Evolutionary conservation across 2,888 invertebrate species (phyloP), one percentile per base, ranked within the genome.

Genomic region (Charanyca ferruginea): DNA sequence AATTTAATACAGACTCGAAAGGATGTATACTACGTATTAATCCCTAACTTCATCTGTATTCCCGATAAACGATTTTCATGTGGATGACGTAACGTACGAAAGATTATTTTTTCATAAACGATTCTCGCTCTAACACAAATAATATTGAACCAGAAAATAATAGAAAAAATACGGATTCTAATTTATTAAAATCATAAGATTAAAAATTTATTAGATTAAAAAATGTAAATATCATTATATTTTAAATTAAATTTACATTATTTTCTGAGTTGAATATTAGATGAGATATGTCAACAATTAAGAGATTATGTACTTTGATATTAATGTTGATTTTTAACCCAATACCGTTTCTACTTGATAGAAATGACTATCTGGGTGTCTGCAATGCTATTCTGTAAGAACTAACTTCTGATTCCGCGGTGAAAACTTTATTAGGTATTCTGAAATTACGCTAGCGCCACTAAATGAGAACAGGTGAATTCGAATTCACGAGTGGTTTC

Each of bases 321-420:
- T 48, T 53, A 71, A 45, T 57, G 38, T 58, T 54, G 49, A 49
- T 32, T 61, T 62, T 5, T 25, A 47, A 5, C 28, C 75, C 88
- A 89, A 79, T 86, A 85, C 86, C 87, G 73, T 81, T 84, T 86
- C 87, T 86, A 75, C 79, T 13, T 42, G 80, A 53, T 77, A 87
- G 86, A 86, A 78, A 79, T 73, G 86, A 73, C 82, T 86, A 79
- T 83, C 71, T 66, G 81, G 65, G 53, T 13, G 35, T 23, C 28
- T 64, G 20, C 51, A 28, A 28, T n/a, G n/a, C n/a, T n/a, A n/a
- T n/a, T n/a, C n/a, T n/a, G n/a, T n/a, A n/a, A n/a, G n/a, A n/a
- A n/a, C n/a, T n/a, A n/a, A n/a, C n/a, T n/a, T n/a, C n/a, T n/a
- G n/a, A n/a, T n/a, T n/a, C n/a, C n/a, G n/a, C n/a, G n/a, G n/a